These are phyloP conservation scores for Anguilla obscura DNA, from an alignment of 2,797 vertebrate species.

Conservation along the genomic window DNA sequence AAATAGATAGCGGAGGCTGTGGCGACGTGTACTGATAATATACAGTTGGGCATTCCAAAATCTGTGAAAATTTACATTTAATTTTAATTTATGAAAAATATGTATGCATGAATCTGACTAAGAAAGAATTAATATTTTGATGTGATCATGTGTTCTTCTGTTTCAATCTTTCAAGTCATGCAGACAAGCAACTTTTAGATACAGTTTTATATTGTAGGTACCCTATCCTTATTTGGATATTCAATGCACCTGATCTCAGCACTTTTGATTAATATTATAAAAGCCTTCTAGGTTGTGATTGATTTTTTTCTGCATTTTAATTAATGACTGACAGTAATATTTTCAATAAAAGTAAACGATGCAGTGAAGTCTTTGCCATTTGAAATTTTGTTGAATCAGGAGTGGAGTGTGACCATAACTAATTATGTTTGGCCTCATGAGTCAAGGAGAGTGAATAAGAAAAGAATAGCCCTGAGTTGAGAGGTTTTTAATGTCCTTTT, in stretches of 20 bases:
- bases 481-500: neutral
- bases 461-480: neutral
- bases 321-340: slow-evolving; percentile 16
- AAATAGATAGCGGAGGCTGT: no score
- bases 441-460: neutral
- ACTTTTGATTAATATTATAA: slow-evolving; percentile 16
- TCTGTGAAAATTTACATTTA: no score
- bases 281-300: slow-evolving; percentile 17
- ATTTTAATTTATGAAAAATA: no score
- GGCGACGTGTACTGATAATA: no score
- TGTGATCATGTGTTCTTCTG: neutral
- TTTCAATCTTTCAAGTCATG: neutral
- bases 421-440: neutral
- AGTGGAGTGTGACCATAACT: neutral
- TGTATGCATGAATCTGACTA: no score
- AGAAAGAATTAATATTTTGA: neutral
- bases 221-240: slow-evolving; percentile 29
- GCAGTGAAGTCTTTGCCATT: slow-evolving; percentile 25
- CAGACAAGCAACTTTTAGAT: neutral
- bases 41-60: no score
- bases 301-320: slow-evolving; percentile 19
- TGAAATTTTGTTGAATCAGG: neutral
- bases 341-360: slow-evolving; percentile 32
- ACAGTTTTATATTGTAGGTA: neutral
- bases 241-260: neutral